Evolutionary conservation across 2,113 vertebrate species (phyloP).

Genomic region (Cololabis saira): DNA sequence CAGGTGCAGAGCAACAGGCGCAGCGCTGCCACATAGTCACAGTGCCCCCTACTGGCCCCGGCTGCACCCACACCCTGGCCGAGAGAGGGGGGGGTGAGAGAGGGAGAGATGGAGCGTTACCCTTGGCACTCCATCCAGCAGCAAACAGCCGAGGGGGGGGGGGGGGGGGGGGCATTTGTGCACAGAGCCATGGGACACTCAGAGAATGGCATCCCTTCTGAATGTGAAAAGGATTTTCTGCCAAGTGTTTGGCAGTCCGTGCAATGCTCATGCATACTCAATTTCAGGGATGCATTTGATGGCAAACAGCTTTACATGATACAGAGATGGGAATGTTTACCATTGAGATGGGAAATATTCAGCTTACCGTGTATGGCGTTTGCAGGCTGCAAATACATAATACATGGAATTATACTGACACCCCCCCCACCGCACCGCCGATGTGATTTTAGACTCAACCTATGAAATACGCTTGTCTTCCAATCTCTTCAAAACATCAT

Average conservation of each 20-base stretch:
- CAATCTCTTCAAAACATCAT: neutral
- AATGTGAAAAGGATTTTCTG: slow-evolving; percentile 67
- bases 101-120: slow-evolving; percentile 12
- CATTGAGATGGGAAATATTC: slow-evolving; percentile 66
- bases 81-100: too few relatives aligned
- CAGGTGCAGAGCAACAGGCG: slow-evolving; percentile 69
- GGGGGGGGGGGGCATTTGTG: slow-evolving; percentile 54
- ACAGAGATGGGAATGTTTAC: slow-evolving; percentile 64
- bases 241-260: slow-evolving; percentile 67
- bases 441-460: neutral
- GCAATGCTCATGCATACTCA: slow-evolving; percentile 70
- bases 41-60: slow-evolving; percentile 73
- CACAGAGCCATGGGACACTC: slow-evolving; percentile 58
- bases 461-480: neutral
- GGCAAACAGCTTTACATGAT: slow-evolving; percentile 74
- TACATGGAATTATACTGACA: neutral
- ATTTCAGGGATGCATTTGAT: slow-evolving; percentile 69
- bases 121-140: slow-evolving; percentile 51
- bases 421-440: neutral
- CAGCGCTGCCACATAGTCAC: slow-evolving; percentile 65
- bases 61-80: neutral
- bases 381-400: slow-evolving; percentile 28
- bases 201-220: slow-evolving; percentile 60
- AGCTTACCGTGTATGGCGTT: slow-evolving; percentile 56
- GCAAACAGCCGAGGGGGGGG: slow-evolving; percentile 53